Evolutionary conservation across 2,888 invertebrate species (phyloP), one percentile per base, ranked within the genome.

Genomic region (Drosophila nigricruria): DNA sequence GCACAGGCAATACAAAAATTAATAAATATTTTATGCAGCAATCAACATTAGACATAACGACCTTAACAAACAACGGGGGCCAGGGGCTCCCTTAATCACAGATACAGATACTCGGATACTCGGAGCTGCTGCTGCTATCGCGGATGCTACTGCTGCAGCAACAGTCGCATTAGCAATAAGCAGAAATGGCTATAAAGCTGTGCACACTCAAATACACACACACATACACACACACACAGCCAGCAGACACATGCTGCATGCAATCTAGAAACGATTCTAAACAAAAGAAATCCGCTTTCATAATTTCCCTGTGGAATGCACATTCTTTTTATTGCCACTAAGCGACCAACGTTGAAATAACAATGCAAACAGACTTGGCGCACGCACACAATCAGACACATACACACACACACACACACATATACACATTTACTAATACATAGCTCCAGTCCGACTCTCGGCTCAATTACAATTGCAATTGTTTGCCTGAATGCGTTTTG

Each of bases 201-300:
- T 60, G 61, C 60, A 50, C 70, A 67, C 68, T 68, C 73, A 52
- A 68, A 65, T 45, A 54, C 42, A 50, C 59, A 58, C 65, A 42
- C 1, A 54, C 23, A 57, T 42, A 53, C 20, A 43, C 45, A 59
- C 32, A 32, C 45, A 52, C 40, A 32, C 40, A 34, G 16, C 52
- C 9, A 34, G 47, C 34, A 64, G 25, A 64, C 47, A 65, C 61
- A 49, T 60, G 68, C 70, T 77, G 77, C 59, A 84, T 85, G 89
- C 89, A 85, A 89, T 85, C 85, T 85, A 79, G 89, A 87, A 84
- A 89, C 89, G 89, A 85, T 85, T 85, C 89, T 79, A 87, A 87
- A 87, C 88, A 90, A 88, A 82, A 88, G 88, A 87, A 88, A 88
- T 90, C 90, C 90, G 90, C 87, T 90, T 88, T 90, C 87, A 88